A percentile compares a stretch with the other conserved stretches of the same genome.
Evolutionary conservation across 2,888 invertebrate genomes (phyloP).

Genomic region (Epistrophe eligans): DNA sequence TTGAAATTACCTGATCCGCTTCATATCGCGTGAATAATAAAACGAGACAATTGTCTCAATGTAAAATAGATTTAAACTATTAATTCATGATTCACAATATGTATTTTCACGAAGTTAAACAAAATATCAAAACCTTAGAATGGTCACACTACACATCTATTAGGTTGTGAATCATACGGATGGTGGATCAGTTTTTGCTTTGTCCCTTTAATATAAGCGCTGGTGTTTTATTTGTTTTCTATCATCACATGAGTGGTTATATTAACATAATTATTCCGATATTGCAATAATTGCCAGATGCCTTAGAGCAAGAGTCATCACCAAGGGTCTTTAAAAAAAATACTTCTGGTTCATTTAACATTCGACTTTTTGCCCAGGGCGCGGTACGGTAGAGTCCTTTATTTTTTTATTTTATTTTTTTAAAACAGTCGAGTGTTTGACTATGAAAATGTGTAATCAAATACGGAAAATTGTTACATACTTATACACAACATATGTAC

Average conservation of each 20-base stretch:
- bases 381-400: background rate
- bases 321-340: constrained; percentile 30
- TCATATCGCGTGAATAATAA: no score
- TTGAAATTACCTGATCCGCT: no score
- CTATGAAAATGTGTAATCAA: constrained; percentile 30
- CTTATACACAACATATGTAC: no score
- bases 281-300: constrained; percentile 67
- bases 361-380: constrained; percentile 39
- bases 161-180: constrained; percentile 41
- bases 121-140: background rate
- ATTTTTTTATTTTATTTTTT: constrained; percentile 12
- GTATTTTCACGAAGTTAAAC: no score
- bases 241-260: constrained; percentile 65
- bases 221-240: constrained; percentile 65
- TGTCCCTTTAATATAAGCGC: constrained; percentile 52
- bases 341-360: constrained; percentile 66
- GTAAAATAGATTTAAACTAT: no score
- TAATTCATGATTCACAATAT: no score
- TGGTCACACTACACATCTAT: constrained; percentile 2
- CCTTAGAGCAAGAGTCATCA: constrained; percentile 46
- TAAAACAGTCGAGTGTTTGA: constrained; percentile 26
- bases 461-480: constrained; percentile 26
- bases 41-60: no score
- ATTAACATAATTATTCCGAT: constrained; percentile 69
- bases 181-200: constrained; percentile 17